Evolutionary conservation across 2,113 vertebrate genomes (phyloP).

Genomic region (Piliocolobus tephrosceles): DNA sequence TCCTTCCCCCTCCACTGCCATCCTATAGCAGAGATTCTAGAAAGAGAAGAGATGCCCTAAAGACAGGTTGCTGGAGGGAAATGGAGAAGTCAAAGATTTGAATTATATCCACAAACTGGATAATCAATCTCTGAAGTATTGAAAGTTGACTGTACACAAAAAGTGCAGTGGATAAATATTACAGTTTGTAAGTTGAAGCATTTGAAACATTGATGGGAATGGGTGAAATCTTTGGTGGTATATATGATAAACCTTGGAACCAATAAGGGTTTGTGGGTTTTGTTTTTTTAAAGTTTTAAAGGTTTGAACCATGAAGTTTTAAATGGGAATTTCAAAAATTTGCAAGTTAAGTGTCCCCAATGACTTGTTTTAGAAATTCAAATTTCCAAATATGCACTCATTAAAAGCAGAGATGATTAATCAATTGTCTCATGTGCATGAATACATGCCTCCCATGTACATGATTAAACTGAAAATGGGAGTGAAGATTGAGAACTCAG

Average conservation of each 20-base stretch:
- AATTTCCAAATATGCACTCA: not conserved
- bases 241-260: not conserved
- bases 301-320: not conserved
- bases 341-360: not conserved
- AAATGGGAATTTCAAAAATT: not conserved
- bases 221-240: not conserved
- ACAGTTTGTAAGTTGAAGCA: not conserved
- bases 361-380: not conserved
- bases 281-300: not conserved
- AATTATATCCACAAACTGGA: constrained; percentile 35
- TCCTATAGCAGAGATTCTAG: constrained; percentile 42
- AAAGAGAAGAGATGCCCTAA: constrained; percentile 8
- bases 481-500: not conserved
- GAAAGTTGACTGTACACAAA: not conserved
- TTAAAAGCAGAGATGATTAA: not conserved
- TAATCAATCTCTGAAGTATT: constrained; percentile 44
- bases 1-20: not conserved
- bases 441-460: not conserved
- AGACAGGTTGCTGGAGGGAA: constrained; percentile 28
- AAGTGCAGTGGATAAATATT: not conserved
- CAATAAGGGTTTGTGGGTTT: not conserved
- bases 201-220: not conserved
- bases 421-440: not conserved
- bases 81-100: constrained; percentile 34
- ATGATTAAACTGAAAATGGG: not conserved